Base-by-base conservation (phyloP, 2,888 invertebrate species). In the Drosophila longiperda region DNA sequence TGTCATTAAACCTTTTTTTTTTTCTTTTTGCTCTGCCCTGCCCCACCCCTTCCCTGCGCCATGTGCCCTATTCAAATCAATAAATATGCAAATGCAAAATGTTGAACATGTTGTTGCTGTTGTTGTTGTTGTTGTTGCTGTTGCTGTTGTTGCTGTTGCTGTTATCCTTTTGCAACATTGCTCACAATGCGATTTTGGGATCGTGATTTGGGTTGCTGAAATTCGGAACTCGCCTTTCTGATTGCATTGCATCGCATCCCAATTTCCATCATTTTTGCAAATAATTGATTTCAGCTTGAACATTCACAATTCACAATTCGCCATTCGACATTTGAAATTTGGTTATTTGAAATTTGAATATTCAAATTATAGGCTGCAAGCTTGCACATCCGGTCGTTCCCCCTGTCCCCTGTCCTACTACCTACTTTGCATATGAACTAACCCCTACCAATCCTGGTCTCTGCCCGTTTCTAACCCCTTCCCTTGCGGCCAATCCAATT, bases 61-160 rank as follows among this genome's bases (percentile, higher is more conserved):
- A 40, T 40, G 34, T 42, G 45, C 33, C 52, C 68, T 65, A 82
- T 80, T 74, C 69, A 76, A 83, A 86, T 86, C 86, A 86, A 86
- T 86, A 86, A 87, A 88, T 90, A 86, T 86, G 86, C 90, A 90
- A 86, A 86, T 85, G 85, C 60, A 57, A 68, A 73, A 48, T 83
- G 50, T 58, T 68, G 32, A n/a, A 11, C n/a, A 66, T 52, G 73
- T 50, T 65, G 65, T 26, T 9, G 29, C 57, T 52, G 78, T 57
- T 62, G 67, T 32, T 71, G 66, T 57, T 40, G 49, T 29, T 59
- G 26, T 29, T 48, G 38, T 11, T 23, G 23, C 23, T 23, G 23
- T 23, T 23, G 23, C 23, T 38, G 34, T 26, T 63, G 66, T 59
- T 68, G 60, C 26, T 66, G 62, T 53, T 66, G 80, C 33, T 75